phyloP scores from a whole-genome alignment of 2,113 vertebrate genomes.

The Crotalus horridus region DNA sequence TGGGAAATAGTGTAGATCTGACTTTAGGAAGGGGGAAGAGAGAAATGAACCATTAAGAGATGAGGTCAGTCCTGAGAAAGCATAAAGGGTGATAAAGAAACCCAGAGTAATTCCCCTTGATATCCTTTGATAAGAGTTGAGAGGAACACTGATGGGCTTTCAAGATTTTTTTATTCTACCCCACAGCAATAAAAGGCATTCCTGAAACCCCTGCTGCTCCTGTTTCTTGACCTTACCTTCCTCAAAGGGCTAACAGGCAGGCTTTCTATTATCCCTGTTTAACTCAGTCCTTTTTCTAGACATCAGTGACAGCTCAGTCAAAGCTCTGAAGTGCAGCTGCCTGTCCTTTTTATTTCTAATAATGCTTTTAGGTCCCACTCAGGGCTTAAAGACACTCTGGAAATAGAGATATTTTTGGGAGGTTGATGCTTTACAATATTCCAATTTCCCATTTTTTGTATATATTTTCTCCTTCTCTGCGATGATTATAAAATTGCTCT shows the following conservation, averaged over 20 bases:
- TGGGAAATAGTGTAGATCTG: neutral
- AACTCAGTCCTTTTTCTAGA: neutral
- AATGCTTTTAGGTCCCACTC: neutral
- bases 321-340: neutral
- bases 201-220: neutral
- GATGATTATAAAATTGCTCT: neutral
- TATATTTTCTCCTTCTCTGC: neutral
- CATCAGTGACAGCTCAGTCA: neutral
- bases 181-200: neutral
- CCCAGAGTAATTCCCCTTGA: neutral
- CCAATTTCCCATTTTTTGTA: neutral
- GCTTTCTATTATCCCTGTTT: neutral
- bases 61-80: neutral
- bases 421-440: neutral
- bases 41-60: neutral
- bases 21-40: neutral
- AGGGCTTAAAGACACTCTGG: neutral
- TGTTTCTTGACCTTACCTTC: neutral
- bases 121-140: neutral
- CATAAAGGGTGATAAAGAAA: neutral
- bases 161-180: neutral
- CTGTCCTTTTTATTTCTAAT: neutral
- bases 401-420: neutral
- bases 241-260: neutral
- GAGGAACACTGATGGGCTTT: neutral